These are phyloP conservation scores for Apantesis nais DNA, from an alignment of 2,888 invertebrate species.

Conservation along the genomic window DNA sequence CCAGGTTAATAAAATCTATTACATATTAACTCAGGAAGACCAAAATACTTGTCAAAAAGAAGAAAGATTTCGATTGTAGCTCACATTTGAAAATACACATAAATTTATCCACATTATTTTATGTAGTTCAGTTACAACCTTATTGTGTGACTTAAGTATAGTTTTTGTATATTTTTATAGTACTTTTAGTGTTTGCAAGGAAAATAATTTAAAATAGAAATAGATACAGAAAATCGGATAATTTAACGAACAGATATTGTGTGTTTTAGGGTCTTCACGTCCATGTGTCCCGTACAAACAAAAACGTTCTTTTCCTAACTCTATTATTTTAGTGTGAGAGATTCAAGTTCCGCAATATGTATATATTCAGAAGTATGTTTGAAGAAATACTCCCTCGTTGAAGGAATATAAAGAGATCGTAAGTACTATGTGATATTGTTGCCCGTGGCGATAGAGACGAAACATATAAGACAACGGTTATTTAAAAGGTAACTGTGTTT, in stretches of 20 bases:
- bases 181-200: no score
- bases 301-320: slow-evolving; percentile 58
- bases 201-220: no score
- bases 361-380: slow-evolving; percentile 40
- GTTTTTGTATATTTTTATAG: no score
- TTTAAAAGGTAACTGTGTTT: slow-evolving; percentile 31
- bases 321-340: slow-evolving; percentile 63
- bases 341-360: slow-evolving; percentile 55
- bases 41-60: no score
- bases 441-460: slow-evolving; percentile 19
- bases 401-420: slow-evolving; percentile 51
- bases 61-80: no score
- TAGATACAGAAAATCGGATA: neutral
- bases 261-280: slow-evolving; percentile 17
- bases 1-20: no score
- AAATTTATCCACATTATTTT: no score
- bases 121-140: no score
- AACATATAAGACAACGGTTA: slow-evolving; percentile 27
- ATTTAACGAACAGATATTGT: slow-evolving; percentile 30
- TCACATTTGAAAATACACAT: no score
- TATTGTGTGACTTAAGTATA: no score
- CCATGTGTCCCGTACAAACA: slow-evolving; percentile 57
- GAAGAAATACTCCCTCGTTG: slow-evolving; percentile 45
- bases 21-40: no score
- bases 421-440: slow-evolving; percentile 34